A percentile compares a stretch with the other conserved stretches of the same genome.
phyloP scores from a whole-genome alignment of 2,797 vertebrate genomes.

The Pipistrellus pipistrellus region DNA sequence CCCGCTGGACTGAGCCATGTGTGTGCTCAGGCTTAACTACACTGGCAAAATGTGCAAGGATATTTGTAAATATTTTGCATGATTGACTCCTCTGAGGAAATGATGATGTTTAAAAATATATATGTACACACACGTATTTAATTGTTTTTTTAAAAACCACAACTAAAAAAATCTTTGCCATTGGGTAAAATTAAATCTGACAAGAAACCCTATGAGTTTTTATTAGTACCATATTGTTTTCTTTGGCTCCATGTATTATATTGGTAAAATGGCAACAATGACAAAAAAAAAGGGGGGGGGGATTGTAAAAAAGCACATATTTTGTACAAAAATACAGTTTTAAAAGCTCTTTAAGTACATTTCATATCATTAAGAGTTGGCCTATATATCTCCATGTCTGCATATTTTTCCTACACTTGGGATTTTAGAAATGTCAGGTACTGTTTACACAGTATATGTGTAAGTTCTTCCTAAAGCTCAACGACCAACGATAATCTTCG shows the following conservation, averaged over 20 bases:
- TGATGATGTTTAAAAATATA: slow-evolving; percentile 66
- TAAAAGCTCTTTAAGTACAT: slow-evolving; percentile 92
- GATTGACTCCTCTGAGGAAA: slow-evolving; percentile 83
- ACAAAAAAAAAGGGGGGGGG: slow-evolving; percentile 84
- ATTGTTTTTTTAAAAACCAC: slow-evolving; percentile 64
- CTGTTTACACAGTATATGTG: slow-evolving; percentile 85
- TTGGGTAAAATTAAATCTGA: slow-evolving; percentile 84
- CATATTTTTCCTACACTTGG: slow-evolving; percentile 88
- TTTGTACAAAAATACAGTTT: slow-evolving; percentile 94
- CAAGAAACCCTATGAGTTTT: slow-evolving; percentile 86
- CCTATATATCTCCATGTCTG: slow-evolving; percentile 90
- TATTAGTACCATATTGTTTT: slow-evolving; percentile 88
- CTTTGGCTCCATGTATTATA: slow-evolving; percentile 90
- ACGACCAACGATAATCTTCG: slow-evolving; percentile 81
- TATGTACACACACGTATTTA: slow-evolving; percentile 58
- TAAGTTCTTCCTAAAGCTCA: slow-evolving; percentile 81
- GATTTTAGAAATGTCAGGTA: slow-evolving; percentile 87
- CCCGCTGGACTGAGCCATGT: slow-evolving; percentile 45
- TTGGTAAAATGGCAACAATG: slow-evolving; percentile 83
- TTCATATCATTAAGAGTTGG: slow-evolving; percentile 90
- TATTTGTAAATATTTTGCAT: slow-evolving; percentile 84
- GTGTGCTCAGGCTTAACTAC: slow-evolving; percentile 67
- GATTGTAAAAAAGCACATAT: slow-evolving; percentile 89
- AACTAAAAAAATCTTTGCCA: slow-evolving; percentile 82
- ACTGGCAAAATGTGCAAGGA: slow-evolving; percentile 77